Evolutionary conservation across 2,888 invertebrate genomes (phyloP).

Genomic region (Aphodius granarius): DNA sequence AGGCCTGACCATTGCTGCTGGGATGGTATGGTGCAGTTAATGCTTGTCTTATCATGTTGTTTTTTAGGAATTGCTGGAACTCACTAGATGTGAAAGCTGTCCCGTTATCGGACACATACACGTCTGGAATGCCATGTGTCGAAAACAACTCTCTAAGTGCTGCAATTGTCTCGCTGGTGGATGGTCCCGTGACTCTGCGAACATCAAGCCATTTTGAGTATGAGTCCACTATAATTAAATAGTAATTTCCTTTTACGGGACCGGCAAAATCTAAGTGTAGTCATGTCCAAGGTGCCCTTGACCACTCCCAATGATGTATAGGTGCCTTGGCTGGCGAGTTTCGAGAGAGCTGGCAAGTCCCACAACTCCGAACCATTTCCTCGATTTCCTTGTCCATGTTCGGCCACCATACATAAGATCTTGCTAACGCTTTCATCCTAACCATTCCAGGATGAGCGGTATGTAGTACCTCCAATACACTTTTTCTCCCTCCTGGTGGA

Average conservation of each 20-base stretch:
- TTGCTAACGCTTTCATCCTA: slow-evolving; percentile 25
- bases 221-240: neutral
- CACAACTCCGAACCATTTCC: neutral
- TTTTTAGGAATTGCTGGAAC: no score
- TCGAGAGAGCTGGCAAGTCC: neutral
- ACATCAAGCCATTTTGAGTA: slow-evolving; percentile 5
- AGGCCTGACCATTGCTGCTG: no score
- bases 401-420: slow-evolving; percentile 27
- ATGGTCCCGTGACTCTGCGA: slow-evolving; percentile 23
- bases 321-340: neutral
- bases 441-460: slow-evolving; percentile 23
- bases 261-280: neutral
- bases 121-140: slow-evolving; percentile 29
- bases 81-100: no score
- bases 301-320: neutral
- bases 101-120: no score
- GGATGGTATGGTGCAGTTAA: no score
- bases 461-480: slow-evolving; percentile 19
- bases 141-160: slow-evolving; percentile 29
- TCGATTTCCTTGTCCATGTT: slow-evolving; percentile 20
- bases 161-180: slow-evolving; percentile 23
- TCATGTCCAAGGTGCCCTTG: neutral
- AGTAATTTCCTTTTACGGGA: neutral
- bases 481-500: slow-evolving; percentile 15
- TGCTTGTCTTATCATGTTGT: no score